These are phyloP conservation scores for Dynastes maya DNA, from an alignment of 2,888 invertebrate genomes.

Conservation along the genomic window DNA sequence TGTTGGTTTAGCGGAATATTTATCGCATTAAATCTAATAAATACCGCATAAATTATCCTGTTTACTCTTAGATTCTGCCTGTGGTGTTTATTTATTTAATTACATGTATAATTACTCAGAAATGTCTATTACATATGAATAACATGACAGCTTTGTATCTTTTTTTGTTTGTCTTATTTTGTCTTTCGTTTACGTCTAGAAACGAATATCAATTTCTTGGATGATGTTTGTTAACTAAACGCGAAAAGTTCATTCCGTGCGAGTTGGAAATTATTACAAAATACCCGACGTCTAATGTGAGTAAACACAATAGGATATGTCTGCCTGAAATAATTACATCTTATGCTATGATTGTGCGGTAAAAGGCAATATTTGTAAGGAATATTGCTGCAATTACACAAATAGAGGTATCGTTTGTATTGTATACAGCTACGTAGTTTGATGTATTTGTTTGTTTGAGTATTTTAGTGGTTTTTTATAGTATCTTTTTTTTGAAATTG, in stretches of 20 bases:
- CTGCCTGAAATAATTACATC: slow-evolving; percentile 33
- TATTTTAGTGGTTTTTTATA: no score
- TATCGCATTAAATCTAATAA: neutral
- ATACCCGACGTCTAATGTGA: slow-evolving; percentile 8
- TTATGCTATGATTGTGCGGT: slow-evolving; percentile 26
- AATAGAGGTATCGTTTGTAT: slow-evolving; percentile 19
- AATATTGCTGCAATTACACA: slow-evolving; percentile 25
- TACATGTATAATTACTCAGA: slow-evolving; percentile 5
- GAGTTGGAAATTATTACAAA: slow-evolving; percentile 9
- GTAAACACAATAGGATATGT: slow-evolving; percentile 24
- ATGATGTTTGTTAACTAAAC: neutral
- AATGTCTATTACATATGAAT: neutral
- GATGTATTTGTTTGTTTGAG: no score
- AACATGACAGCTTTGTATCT: no score
- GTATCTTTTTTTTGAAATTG: no score
- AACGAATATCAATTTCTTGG: slow-evolving; percentile 8
- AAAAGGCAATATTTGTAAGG: slow-evolving; percentile 36
- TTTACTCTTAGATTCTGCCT: slow-evolving; percentile 12
- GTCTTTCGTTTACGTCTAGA: neutral
- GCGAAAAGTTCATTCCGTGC: slow-evolving; percentile 16
- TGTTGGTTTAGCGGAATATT: slow-evolving; percentile 5
- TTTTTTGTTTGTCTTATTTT: no score
- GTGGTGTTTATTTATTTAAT: slow-evolving; percentile 13
- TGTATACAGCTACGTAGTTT: neutral
- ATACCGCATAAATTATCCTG: neutral